Evolutionary conservation across 2,888 invertebrate species (phyloP), one percentile per base, ranked within the genome.

Genomic region (Eupithecia abbreviata): DNA sequence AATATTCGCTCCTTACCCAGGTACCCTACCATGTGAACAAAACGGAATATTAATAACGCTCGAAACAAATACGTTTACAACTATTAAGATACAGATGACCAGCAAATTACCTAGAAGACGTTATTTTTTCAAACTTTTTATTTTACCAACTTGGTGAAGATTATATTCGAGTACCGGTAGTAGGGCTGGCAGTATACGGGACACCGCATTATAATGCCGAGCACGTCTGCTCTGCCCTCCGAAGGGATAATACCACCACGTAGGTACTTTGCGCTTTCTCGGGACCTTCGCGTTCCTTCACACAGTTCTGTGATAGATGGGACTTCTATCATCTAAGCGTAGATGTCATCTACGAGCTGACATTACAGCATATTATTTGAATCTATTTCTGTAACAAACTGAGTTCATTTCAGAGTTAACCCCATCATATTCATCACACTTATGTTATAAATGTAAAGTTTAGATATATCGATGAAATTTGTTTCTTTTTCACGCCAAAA

Each of bases 121-220:
- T 49, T 49, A 49, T 13, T 13, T 13, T 49, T 5, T 13, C 13
- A 49, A 49, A 49, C 13, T 30, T 30, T 30, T 30, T 1, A 49
- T 49, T 13, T 13, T 49, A 49, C 13, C 6, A 51, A 51, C 51
- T 4, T 51, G 51, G 1, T 47, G 12, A 49, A n/a, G n/a, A 51
- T n/a, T 1, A 58, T 3, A 18, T 15, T 76, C 78, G 79, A 79
- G 71, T 77, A 55, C 70, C 51, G 15, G 13, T 51, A 62, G 81
- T 81, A 84, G 81, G 84, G 78, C 67, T 82, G 80, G 77, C 65
- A 70, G 82, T 82, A 84, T 86, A 84, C 85, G 85, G 87, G 85
- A 82, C 85, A 83, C 77, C 73, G 81, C 84, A 91, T 92, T 91
- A 90, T 85, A 85, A 91, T 91, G 90, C 91, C 87, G 85, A 83